Base-by-base conservation (phyloP, 2,797 vertebrate species). In the Morelia viridis region DNA sequence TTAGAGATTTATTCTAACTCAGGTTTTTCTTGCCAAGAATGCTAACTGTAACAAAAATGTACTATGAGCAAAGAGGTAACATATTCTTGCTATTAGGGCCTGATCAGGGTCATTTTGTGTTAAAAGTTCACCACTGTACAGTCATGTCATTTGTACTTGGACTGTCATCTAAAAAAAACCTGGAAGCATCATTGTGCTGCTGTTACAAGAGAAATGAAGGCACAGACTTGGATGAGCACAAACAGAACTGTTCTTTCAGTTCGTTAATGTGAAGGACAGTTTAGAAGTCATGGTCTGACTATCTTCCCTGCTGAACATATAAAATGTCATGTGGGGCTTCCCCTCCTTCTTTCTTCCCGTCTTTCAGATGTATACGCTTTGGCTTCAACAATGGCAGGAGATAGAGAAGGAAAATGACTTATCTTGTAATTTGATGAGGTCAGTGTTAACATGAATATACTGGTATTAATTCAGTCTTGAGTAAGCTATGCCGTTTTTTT, bases 371-470 rank as follows among this genome's bases (percentile, higher is more conserved):
- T 50, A 95, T 90, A 95, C 94, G 84, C 46, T 0, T 41, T 91
- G 76, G 4, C 12, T 94, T 92, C 95, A 93, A 71, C 94, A 93
- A 90, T 71, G 61, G 84, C 71, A 93, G 85, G 62, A 94, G 13
- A 88, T 93, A 94, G 4, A 68, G 93, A 95, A 95, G 71, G 35
- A 95, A 96, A 94, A 93, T 91, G 91, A 93, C 83, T 94, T 94
- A 95, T 65, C 94, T 95, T 95, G 93, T 94, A 96, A 96, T 96
- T 94, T 95, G 90, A 95, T 94, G 80, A 96, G 91, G 86, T 86
- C 94, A 93, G 86, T 92, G 91, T 94, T 94, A 95, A 90, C 92
- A 89, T 95, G 92, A 92, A 94, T 94, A 62, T 57, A 86, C 57
- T 95, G 80, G 95, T 86, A 95, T 96, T 95, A 94, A 92, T 93